phyloP scores from a whole-genome alignment of 2,888 invertebrate species.

The Microctonus brassicae region DNA sequence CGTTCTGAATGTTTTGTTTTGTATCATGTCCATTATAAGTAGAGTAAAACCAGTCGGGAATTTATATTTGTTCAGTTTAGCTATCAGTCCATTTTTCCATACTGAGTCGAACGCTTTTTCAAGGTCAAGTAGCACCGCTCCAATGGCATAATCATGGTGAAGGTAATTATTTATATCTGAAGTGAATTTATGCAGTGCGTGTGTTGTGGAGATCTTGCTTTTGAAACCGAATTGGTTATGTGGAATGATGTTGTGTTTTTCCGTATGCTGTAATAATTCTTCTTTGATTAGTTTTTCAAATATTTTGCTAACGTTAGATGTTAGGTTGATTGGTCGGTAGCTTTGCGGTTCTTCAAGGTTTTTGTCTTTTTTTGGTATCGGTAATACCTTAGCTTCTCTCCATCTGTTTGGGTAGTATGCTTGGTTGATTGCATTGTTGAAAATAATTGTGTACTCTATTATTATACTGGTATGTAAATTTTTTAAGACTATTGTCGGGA shows the following conservation, averaged over 20 bases:
- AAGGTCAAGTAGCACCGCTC: conserved; percentile 32
- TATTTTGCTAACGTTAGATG: conserved; percentile 32
- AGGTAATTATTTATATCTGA: conserved; percentile 14
- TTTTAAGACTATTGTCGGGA: conserved; percentile 19
- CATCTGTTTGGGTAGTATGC: conserved; percentile 29
- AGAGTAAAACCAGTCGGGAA: conserved; percentile 30
- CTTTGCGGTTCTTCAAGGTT: conserved; percentile 15
- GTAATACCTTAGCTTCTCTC: conserved; percentile 39
- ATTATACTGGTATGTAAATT: conserved; percentile 31
- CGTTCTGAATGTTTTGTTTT: conserved; percentile 24
- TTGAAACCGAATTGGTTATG: conserved; percentile 39
- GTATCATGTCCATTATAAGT: conserved; percentile 36
- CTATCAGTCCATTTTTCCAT: conserved; percentile 22
- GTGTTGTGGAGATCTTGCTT: conserved; percentile 26
- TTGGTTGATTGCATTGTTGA: conserved; percentile 20
- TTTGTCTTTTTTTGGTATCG: conserved; percentile 42
- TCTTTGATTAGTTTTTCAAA: conserved; percentile 27
- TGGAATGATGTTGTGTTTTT: conserved; percentile 14
- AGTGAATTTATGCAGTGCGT: conserved; percentile 35
- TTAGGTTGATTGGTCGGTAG: conserved; percentile 41
- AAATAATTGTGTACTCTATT: conserved; percentile 28
- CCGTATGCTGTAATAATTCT: not conserved
- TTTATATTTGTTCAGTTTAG: conserved; percentile 16
- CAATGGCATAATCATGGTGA: conserved; percentile 1
- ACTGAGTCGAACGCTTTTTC: conserved; percentile 38